phyloP scores from a whole-genome alignment of 2,888 invertebrate species.

The Lampropteryx suffumata region DNA sequence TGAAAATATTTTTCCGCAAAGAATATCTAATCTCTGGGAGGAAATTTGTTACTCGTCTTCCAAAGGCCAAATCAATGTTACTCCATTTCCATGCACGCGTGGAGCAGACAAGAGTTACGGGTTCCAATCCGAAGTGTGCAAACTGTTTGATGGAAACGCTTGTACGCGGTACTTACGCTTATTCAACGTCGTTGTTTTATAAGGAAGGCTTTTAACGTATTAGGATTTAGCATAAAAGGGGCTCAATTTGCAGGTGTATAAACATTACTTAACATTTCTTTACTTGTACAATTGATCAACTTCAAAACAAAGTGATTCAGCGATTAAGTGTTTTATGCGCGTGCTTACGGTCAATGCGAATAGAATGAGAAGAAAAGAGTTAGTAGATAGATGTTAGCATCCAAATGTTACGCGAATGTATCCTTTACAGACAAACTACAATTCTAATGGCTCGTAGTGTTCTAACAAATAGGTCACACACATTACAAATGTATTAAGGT shows the following conservation, averaged over 20 bases:
- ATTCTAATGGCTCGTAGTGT: neutral
- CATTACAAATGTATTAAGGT: constrained; percentile 3
- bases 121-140: constrained; percentile 15
- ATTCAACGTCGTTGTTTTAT: constrained; percentile 11
- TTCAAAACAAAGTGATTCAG: no score
- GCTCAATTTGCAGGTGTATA: no score
- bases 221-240: neutral
- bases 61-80: constrained; percentile 39
- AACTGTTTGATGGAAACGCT: constrained; percentile 16
- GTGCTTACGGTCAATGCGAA: no score
- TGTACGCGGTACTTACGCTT: constrained; percentile 2
- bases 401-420: no score
- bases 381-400: no score
- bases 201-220: constrained; percentile 8
- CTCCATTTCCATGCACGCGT: constrained; percentile 36
- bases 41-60: constrained; percentile 42
- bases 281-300: no score
- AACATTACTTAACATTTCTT: no score
- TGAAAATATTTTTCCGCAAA: constrained; percentile 40
- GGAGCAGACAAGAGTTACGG: constrained; percentile 19
- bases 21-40: constrained; percentile 38
- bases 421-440: no score
- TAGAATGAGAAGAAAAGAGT: no score
- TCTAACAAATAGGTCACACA: constrained; percentile 10
- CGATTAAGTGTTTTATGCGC: no score